Base-by-base conservation (phyloP, 2,113 vertebrate genomes). In the Caranx ignobilis region DNA sequence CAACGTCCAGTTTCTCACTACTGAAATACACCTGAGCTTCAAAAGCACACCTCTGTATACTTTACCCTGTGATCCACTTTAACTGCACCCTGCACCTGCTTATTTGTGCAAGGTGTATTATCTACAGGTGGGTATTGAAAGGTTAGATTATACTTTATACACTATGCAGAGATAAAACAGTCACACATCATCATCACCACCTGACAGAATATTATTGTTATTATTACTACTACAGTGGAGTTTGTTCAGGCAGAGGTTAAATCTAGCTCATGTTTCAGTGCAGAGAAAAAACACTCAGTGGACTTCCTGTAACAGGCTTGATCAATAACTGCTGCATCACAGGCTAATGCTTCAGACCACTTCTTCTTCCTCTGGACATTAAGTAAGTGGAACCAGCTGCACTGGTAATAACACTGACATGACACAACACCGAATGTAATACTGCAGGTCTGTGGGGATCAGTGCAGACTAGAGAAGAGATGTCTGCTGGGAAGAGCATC, bases 271-370 rank as follows among this genome's bases (percentile, higher is more conserved):
- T 21, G 68, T 83, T 90, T 84, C 83, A 81, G 43, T 2, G 56
- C 64, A 57, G 34, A 41, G 35, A 35, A n/a, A 34, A 69, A n/a
- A 70, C 64, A 76, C 1, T 7, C 61, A 71, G 70, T 48, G 32
- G 15, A 48, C 61, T 78, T 88, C 74, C 75, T 77, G 75, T 60
- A 82, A 79, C 13, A 35, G 19, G 4, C 74, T 41, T 41, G 72
- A 88, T 88, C 75, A 34, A 79, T 90, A 72, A 78, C 59, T 43
- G 56, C 82, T 71, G 67, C 71, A 81, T 79, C 39, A 63, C 5
- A 47, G 41, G 54, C 43, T 54, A 18, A 19, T 32, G 12, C n/a
- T 21, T 34, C 32, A 75, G 11, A 47, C 8, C 39, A 2, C 55
- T 9, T 0, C 26, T 26, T 26, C 26, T 26, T 26, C 26, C 26